Conservation (phyloP, 2,888 invertebrate genomes). For the Agapostemon virescens region DNA sequence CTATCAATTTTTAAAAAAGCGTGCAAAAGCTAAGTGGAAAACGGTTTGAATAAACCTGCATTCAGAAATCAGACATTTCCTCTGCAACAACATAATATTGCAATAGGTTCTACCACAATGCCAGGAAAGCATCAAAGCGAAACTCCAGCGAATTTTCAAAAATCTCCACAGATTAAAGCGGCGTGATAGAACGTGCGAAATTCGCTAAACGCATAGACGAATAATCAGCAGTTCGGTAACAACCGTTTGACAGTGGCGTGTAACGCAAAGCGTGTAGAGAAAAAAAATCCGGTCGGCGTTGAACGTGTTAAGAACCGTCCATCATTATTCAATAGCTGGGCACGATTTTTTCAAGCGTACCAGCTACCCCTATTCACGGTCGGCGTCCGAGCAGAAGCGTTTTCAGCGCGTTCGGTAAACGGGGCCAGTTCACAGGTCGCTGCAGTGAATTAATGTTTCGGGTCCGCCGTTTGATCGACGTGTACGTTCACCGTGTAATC, state of each 20-base stretch:
- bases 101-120: too few species aligned
- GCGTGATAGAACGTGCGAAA: not conserved
- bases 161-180: not conserved
- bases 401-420: constrained; percentile 24
- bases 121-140: not conserved
- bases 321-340: constrained; percentile 1
- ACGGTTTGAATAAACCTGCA: too few species aligned
- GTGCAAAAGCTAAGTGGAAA: too few species aligned
- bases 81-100: too few species aligned
- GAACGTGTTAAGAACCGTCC: constrained; percentile 9
- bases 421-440: constrained; percentile 25
- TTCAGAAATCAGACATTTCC: too few species aligned
- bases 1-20: too few species aligned
- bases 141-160: not conserved
- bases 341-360: constrained; percentile 9
- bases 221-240: not conserved
- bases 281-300: not conserved
- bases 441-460: constrained; percentile 42
- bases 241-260: not conserved
- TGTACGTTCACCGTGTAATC: constrained; percentile 49
- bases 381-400: constrained; percentile 39
- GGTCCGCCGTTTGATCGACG: constrained; percentile 39
- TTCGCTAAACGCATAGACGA: not conserved
- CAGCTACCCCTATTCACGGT: not conserved
- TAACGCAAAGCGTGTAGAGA: not conserved